These are phyloP conservation scores for Lepilemur ruficaudatus DNA, from an alignment of 2,797 vertebrate genomes.

Conservation along the genomic window DNA sequence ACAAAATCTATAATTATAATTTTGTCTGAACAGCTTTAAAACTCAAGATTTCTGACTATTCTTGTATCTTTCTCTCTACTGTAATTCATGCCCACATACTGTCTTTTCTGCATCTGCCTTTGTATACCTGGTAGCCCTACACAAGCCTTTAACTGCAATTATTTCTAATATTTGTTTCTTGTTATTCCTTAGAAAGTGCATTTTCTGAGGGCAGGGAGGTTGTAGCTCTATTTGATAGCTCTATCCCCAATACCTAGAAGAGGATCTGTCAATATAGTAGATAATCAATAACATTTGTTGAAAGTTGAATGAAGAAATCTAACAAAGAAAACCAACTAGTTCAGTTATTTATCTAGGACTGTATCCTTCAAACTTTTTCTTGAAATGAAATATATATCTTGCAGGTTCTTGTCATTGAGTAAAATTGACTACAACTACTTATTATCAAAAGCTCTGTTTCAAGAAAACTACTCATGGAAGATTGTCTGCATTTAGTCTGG, in stretches of 20 bases:
- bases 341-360: background rate
- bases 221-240: background rate
- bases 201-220: background rate
- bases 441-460: background rate
- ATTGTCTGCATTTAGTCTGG: background rate
- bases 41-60: background rate
- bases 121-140: background rate
- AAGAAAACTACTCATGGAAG: background rate
- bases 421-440: background rate
- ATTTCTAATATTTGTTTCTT: background rate
- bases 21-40: background rate
- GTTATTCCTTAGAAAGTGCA: background rate
- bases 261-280: background rate
- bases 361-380: background rate
- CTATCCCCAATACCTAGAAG: background rate
- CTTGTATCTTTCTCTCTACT: background rate
- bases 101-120: background rate
- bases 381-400: background rate
- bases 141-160: background rate
- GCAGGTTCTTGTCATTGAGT: background rate
- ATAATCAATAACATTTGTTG: background rate
- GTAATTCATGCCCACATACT: background rate
- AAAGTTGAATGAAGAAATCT: background rate
- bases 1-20: background rate
- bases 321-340: background rate